Evolutionary conservation across 2,888 invertebrate genomes (phyloP), one percentile per base, ranked within the genome.

Genomic region (Tetranychus piercei): DNA sequence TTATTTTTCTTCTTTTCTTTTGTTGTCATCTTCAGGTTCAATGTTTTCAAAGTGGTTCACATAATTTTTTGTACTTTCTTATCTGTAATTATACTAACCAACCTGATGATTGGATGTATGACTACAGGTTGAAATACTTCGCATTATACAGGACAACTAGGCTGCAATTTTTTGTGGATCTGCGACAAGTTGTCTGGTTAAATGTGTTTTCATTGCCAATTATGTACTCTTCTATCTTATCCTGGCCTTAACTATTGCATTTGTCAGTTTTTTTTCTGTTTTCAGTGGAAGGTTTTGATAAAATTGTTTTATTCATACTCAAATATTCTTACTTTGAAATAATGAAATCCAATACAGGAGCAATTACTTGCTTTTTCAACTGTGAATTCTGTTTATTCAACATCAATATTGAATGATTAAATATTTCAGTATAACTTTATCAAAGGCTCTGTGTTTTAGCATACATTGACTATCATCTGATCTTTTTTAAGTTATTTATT

Each of bases 51-150:
- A 65, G 76, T 77, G 20, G 71, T 73, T 20, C 70, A 74, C 43
- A 43, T 74, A 3, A 72, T 76, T 18, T 22, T 73, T 3, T 66
- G 71, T 18, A 44, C 69, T 20, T 71, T 77, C 9, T 3, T 76
- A 4, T 23, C 71, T 5, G 66, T 76, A 43, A 71, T 77, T 7
- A 76, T 77, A 34, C 18, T 77, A 8, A 66, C 74, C 67, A 77
- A 77, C 71, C 23, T 77, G 22, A 20, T 77, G 23, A 73, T 77
- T 71, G 77, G 77, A 20, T 77, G 77, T 71, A 74, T 74, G 11
- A 74, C 77, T 20, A 76, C 76, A 44, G 76, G 74, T 64, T 45
- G 64, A 67, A 20, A 23, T 34, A 22, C 44, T 8, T 44, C n/a
- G 11, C 55, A 64, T 20, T 23, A 69, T 22, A 69, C 22, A 22